Conservation (phyloP, 2,888 invertebrate genomes). For the Micoletzkya japonica region DNA sequence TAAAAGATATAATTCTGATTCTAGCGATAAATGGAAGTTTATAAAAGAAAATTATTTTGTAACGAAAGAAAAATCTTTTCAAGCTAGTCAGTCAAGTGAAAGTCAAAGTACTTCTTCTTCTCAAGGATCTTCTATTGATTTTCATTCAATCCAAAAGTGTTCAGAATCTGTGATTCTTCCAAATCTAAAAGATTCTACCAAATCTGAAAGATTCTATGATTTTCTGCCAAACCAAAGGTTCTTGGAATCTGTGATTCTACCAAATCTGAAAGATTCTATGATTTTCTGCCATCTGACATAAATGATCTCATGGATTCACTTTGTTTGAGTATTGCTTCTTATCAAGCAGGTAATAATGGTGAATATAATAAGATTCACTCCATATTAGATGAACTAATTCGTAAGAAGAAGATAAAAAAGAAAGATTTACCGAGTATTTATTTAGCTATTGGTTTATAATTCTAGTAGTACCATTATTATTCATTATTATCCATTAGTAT, state of each 20-base stretch:
- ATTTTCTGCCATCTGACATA: slow-evolving; percentile 33
- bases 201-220: slow-evolving; percentile 15
- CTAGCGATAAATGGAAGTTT: slow-evolving; percentile 48
- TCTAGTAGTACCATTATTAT: slow-evolving; percentile 16
- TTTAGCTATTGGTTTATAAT: slow-evolving; percentile 34
- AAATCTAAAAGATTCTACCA: no score
- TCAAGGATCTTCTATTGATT: neutral
- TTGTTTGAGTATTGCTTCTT: slow-evolving; percentile 35
- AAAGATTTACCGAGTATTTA: slow-evolving; percentile 34
- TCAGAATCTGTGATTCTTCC: no score
- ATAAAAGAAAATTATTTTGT: slow-evolving; percentile 40
- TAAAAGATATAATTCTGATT: slow-evolving; percentile 46
- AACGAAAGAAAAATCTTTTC: slow-evolving; percentile 28
- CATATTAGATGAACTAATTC: slow-evolving; percentile 39
- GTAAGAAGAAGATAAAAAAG: slow-evolving; percentile 32
- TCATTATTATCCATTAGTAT: no score
- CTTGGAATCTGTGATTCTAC: no score
- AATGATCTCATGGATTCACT: slow-evolving; percentile 35
- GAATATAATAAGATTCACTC: slow-evolving; percentile 42
- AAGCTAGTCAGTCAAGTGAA: slow-evolving; percentile 8
- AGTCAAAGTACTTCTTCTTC: slow-evolving; percentile 21
- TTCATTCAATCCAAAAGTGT: no score
- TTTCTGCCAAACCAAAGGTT: no score
- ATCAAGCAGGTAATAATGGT: slow-evolving; percentile 43
- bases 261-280: no score